Evolutionary conservation across 1,140 invertebrate genomes (phyloP).

Genomic region (Oreohelix idahoensis): DNA sequence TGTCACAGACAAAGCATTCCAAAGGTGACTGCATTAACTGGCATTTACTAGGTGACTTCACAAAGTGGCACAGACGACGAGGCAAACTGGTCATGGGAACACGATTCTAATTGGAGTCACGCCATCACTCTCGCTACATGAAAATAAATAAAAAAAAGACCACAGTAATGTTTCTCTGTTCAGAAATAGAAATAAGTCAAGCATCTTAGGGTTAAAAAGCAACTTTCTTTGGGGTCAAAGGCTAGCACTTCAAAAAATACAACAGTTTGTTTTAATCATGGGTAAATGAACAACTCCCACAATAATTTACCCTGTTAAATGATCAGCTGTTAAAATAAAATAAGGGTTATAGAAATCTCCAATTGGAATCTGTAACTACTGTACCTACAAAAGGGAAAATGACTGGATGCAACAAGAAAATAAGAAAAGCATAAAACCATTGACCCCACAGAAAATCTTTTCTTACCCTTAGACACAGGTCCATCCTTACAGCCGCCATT

Average conservation of each 20-base stretch:
- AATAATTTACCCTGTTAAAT: too few species aligned
- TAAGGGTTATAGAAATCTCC: conserved; percentile 31
- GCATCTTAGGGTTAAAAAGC: background rate
- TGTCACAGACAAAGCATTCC: too few species aligned
- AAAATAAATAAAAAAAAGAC: background rate
- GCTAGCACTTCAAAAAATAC: background rate
- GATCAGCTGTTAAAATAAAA: background rate
- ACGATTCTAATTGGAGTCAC: conserved; percentile 52
- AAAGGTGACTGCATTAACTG: background rate
- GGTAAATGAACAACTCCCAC: too few species aligned
- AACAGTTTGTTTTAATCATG: background rate
- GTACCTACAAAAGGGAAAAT: background rate
- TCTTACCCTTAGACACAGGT: conserved; percentile 46
- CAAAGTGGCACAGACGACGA: too few species aligned
- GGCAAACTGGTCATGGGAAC: background rate
- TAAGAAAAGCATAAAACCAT: conserved; percentile 35
- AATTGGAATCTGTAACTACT: conserved; percentile 47
- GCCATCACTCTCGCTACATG: conserved; percentile 30
- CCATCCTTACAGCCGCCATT: background rate
- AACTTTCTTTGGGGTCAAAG: conserved; percentile 48
- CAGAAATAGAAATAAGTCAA: background rate
- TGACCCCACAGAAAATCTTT: conserved; percentile 50
- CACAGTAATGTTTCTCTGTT: background rate
- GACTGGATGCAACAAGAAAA: background rate
- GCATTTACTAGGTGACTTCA: conserved; percentile 2